Evolutionary conservation across 2,113 vertebrate species (phyloP).

Genomic region (Gracilinanus agilis): DNA sequence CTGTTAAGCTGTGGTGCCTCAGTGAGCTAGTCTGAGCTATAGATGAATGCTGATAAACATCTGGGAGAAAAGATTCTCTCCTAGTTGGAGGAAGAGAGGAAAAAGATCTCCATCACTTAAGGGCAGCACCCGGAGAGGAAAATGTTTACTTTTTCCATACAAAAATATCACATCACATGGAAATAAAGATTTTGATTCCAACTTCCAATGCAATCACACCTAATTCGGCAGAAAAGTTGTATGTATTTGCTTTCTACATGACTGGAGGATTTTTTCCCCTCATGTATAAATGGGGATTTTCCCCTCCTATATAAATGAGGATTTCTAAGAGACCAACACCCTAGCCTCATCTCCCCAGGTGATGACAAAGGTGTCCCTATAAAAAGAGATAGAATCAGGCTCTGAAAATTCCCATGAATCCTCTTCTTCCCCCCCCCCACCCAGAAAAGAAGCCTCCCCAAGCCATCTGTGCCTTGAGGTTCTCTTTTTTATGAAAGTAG

Average conservation of each 20-base stretch:
- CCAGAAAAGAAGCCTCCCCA: background rate
- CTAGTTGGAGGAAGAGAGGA: background rate
- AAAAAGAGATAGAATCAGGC: background rate
- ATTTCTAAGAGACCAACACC: background rate
- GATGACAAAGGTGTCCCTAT: background rate
- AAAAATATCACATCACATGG: background rate
- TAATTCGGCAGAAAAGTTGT: slow-evolving; percentile 48
- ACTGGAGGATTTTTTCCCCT: background rate
- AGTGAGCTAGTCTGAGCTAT: background rate
- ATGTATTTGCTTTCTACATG: background rate
- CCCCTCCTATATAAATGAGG: background rate
- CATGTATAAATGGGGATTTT: background rate
- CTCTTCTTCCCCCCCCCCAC: background rate
- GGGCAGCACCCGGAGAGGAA: background rate
- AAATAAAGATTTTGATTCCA: background rate
- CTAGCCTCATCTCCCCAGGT: background rate
- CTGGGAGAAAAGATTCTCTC: background rate
- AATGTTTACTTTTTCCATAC: slow-evolving; percentile 12
- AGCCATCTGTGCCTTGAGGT: background rate
- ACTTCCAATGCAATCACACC: background rate
- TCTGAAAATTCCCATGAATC: background rate
- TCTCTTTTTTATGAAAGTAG: background rate
- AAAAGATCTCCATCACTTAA: slow-evolving; percentile 36
- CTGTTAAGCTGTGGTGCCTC: background rate
- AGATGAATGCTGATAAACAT: background rate